Evolutionary conservation across 2,113 vertebrate species (phyloP).

Genomic region (Sylvia atricapilla): DNA sequence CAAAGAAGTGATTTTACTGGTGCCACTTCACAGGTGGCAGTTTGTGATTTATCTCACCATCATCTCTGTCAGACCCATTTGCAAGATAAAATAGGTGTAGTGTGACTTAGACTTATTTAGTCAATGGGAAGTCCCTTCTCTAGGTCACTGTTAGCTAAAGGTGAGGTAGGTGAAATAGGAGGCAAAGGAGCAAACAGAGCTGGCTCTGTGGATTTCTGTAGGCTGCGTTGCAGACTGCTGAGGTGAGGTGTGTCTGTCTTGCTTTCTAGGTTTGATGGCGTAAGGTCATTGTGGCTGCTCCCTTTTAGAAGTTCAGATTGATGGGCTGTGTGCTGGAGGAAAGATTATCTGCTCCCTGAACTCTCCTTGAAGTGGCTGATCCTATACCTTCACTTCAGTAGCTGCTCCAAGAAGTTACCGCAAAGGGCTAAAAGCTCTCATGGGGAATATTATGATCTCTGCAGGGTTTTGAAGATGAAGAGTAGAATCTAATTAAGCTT

Average conservation of each 20-base stretch:
- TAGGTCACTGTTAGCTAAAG: conserved; percentile 48
- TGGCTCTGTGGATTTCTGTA: not conserved
- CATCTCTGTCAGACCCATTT: conserved; percentile 4
- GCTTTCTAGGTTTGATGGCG: not conserved
- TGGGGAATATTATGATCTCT: not conserved
- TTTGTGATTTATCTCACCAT: not conserved
- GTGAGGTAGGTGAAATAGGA: conserved; percentile 13
- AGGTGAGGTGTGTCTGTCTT: not conserved
- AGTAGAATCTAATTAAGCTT: conserved; percentile 42
- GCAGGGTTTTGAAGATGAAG: conserved; percentile 12
- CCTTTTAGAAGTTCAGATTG: not conserved
- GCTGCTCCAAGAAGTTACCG: not conserved
- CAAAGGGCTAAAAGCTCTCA: not conserved
- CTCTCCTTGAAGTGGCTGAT: not conserved
- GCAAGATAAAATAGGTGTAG: conserved; percentile 29
- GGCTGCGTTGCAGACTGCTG: not conserved
- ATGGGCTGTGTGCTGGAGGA: not conserved
- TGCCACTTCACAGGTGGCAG: not conserved
- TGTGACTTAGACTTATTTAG: not conserved
- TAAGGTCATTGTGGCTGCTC: not conserved
- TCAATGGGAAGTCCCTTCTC: conserved; percentile 18
- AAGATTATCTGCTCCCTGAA: not conserved
- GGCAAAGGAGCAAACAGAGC: not conserved
- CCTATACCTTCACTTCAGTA: not conserved
- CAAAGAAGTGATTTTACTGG: not conserved